A percentile compares a stretch with the other conserved stretches of the same genome.
Evolutionary conservation across 2,888 invertebrate genomes (phyloP).

Genomic region (Mechanitis messenoides): DNA sequence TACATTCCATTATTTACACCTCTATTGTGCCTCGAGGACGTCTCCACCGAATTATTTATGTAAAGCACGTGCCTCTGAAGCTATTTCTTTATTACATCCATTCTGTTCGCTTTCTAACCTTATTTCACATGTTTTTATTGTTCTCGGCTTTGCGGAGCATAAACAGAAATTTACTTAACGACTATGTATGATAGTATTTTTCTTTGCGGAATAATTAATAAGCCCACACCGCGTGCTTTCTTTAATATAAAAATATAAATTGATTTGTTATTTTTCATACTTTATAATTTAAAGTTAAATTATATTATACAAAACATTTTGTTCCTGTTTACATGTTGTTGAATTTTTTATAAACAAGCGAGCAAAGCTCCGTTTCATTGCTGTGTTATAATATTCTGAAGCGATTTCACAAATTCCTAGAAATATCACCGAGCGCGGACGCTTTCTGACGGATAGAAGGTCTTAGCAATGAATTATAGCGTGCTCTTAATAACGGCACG

Average conservation of each 20-base stretch:
- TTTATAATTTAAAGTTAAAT: too few species aligned
- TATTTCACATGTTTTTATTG: conserved; percentile 56
- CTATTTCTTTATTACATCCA: conserved; percentile 64
- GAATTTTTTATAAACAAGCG: not conserved
- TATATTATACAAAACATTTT: too few species aligned
- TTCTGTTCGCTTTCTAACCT: conserved; percentile 45
- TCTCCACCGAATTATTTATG: conserved; percentile 54
- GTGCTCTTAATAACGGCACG: conserved; percentile 62
- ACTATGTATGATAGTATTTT: conserved; percentile 25
- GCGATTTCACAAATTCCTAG: conserved; percentile 37
- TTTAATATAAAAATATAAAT: too few species aligned
- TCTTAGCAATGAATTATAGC: conserved; percentile 65
- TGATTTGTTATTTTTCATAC: too few species aligned
- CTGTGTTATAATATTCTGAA: conserved; percentile 30
- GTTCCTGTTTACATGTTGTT: too few species aligned
- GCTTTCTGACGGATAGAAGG: conserved; percentile 47
- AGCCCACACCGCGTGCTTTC: not conserved
- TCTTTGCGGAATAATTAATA: conserved; percentile 26
- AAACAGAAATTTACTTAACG: conserved; percentile 29
- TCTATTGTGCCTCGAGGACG: conserved; percentile 39
- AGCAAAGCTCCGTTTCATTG: conserved; percentile 27
- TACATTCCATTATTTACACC: conserved; percentile 18
- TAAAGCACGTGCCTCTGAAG: conserved; percentile 46
- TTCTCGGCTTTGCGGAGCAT: conserved; percentile 33
- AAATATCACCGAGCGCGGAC: conserved; percentile 32